phyloP scores from a whole-genome alignment of 2,797 vertebrate species.

The Adrianichthys oophorus region DNA sequence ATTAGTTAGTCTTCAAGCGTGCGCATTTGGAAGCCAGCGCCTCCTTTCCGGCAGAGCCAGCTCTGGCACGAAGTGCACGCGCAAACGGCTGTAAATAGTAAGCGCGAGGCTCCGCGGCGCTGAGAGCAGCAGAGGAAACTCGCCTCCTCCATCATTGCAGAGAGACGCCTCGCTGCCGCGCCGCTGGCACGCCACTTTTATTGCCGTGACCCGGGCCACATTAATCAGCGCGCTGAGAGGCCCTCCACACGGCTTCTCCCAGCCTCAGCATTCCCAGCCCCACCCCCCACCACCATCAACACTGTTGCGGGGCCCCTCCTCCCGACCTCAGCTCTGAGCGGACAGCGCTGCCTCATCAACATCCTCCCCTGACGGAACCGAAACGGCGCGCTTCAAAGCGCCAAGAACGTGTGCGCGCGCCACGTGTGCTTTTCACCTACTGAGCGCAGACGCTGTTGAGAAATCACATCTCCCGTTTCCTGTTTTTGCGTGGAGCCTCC shows the following conservation, averaged over 20 bases:
- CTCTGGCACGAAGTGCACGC: constrained; percentile 25
- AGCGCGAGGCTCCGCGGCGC: constrained; percentile 46
- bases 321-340: constrained; percentile 16
- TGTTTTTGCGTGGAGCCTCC: constrained; percentile 31
- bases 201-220: constrained; percentile 74
- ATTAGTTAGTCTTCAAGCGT: no score
- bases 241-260: constrained; percentile 44
- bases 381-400: constrained; percentile 17
- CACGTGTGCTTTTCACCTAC: constrained; percentile 21
- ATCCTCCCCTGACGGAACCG: constrained; percentile 51
- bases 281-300: constrained; percentile 43
- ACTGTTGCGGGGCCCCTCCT: constrained; percentile 22
- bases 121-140: constrained; percentile 61
- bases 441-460: constrained; percentile 29
- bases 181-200: constrained; percentile 74
- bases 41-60: background rate
- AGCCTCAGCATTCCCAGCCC: constrained; percentile 41
- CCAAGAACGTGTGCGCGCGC: background rate
- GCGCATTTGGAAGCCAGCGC: no score
- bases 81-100: constrained; percentile 57
- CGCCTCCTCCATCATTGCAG: constrained; percentile 65
- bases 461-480: constrained; percentile 36
- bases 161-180: constrained; percentile 68
- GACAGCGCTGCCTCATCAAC: constrained; percentile 53
- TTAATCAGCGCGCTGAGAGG: constrained; percentile 75